Evolutionary conservation across 2,797 vertebrate species (phyloP), one percentile per base, ranked within the genome.

Genomic region (Odontamblyopus rebecca): DNA sequence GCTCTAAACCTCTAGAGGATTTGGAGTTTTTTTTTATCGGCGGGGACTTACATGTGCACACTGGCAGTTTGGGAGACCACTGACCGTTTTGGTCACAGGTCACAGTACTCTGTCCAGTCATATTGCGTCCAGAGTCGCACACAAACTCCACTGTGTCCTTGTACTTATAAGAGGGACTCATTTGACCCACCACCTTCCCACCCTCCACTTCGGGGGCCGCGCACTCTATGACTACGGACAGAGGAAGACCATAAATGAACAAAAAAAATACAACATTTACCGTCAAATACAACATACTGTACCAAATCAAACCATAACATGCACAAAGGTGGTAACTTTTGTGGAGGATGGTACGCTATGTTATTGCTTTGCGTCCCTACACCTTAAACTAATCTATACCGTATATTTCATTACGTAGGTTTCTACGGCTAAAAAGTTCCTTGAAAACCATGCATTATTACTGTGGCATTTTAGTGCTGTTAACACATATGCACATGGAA

Each of bases 21-120:
- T 48, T 48, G 44, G 13, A 15, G 44, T 1, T 13, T 1, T 48
- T 48, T 48, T 23, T 6, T 4, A 15, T 11, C 1, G 35, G 9
- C 6, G 44, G 44, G 12, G 23, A 78, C 77, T 15, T 81, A 87
- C 90, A 0, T 56, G 63, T 3, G 73, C 90, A 92, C 19, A 0
- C 26, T 51, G 86, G 88, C 23, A 83, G 64, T 32, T 6, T 11
- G 2, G 86, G 74, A 29, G 23, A 50, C 64, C 64, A 66, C 64
- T 66, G 64, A 51, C 44, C 19, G 3, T 50, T 29, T 2, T 1
- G 2, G 1, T 0, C 7, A 19, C 64, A 66, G 26, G 13, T 66
- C 27, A 51, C 2, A 15, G 15, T 66, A 0, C 15, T 19, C 26
- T 51, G 0, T 29, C 64, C 64, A 4, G 4, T 30, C 44, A 66